Percentiles rank a stretch among this genome's conserved stretches.
Evolutionary conservation across 2,113 vertebrate species (phyloP).

Genomic region (Arizona elegans): DNA sequence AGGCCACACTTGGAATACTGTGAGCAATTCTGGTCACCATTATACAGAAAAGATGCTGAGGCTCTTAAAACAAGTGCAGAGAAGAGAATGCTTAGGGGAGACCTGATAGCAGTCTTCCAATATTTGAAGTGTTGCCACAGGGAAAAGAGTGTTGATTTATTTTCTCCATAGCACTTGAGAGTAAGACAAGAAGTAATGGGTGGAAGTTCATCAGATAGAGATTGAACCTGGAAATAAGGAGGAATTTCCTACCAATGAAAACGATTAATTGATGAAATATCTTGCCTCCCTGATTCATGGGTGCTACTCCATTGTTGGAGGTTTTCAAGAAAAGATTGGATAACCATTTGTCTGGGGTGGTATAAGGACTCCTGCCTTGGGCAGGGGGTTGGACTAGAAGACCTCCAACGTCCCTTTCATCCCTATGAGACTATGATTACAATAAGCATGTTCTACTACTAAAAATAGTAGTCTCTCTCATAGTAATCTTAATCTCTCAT

Average conservation of each 20-base stretch:
- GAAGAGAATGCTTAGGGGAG: not conserved
- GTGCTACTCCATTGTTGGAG: not conserved
- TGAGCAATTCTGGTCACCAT: not conserved
- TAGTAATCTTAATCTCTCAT: not conserved
- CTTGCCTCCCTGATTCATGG: not conserved
- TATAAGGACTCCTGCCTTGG: not conserved
- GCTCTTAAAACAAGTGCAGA: not conserved
- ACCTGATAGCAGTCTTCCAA: not conserved
- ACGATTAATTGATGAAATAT: not conserved
- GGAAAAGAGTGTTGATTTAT: not conserved
- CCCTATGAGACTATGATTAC: not conserved
- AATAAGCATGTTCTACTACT: not conserved
- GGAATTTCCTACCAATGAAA: not conserved
- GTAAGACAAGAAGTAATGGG: not conserved
- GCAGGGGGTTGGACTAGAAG: not conserved
- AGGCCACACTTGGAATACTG: not conserved
- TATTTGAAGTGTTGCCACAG: not conserved
- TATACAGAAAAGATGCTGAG: not conserved
- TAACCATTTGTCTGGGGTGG: not conserved
- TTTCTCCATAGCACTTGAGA: not conserved
- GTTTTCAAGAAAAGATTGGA: not conserved
- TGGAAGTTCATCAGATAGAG: not conserved
- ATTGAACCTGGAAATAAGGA: not conserved
- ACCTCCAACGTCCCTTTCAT: not conserved
- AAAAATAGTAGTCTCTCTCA: too few relatives aligned